Conservation (phyloP, 1,140 invertebrate species). For the Steinernema feltiae region DNA sequence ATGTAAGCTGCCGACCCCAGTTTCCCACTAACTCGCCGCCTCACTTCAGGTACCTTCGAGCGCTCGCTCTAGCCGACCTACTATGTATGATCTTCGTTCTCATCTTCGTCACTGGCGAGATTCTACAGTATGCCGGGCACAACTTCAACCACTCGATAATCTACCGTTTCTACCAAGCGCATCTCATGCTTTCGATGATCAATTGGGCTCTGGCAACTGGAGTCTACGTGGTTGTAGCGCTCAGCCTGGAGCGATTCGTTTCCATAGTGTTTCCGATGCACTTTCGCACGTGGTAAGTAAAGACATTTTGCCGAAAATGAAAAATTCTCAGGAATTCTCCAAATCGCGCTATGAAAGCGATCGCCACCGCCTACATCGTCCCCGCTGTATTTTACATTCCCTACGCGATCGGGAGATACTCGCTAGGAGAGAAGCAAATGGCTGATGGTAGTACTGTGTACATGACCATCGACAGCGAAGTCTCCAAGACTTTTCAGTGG, state of each 20-base stretch:
- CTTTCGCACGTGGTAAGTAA: slow-evolving; percentile 49
- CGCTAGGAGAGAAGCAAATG: slow-evolving; percentile 29
- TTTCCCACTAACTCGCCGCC: no score
- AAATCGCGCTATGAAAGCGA: slow-evolving; percentile 47
- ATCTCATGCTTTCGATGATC: slow-evolving; percentile 55
- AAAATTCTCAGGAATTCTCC: no score
- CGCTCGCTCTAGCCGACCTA: slow-evolving; percentile 51
- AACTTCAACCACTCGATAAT: slow-evolving; percentile 36
- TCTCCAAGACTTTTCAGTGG: slow-evolving; percentile 40
- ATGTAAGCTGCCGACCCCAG: slow-evolving; percentile 46
- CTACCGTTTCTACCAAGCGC: slow-evolving; percentile 53
- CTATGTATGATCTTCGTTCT: slow-evolving; percentile 58
- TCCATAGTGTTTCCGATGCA: slow-evolving; percentile 57
- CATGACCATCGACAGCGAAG: slow-evolving; percentile 42
- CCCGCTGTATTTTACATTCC: slow-evolving; percentile 54
- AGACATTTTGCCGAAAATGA: no score
- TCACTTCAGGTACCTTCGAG: slow-evolving; percentile 35
- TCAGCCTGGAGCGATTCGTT: slow-evolving; percentile 52
- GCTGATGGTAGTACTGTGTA: slow-evolving; percentile 39
- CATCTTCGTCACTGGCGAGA: slow-evolving; percentile 47
- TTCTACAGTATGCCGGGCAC: slow-evolving; percentile 37
- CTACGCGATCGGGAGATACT: slow-evolving; percentile 48
- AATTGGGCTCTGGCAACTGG: slow-evolving; percentile 56
- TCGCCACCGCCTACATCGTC: slow-evolving; percentile 49
- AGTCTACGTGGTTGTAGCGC: slow-evolving; percentile 52